These are phyloP conservation scores for Rhamphomyia laevipes DNA, from an alignment of 2,888 invertebrate species.

Conservation along the genomic window DNA sequence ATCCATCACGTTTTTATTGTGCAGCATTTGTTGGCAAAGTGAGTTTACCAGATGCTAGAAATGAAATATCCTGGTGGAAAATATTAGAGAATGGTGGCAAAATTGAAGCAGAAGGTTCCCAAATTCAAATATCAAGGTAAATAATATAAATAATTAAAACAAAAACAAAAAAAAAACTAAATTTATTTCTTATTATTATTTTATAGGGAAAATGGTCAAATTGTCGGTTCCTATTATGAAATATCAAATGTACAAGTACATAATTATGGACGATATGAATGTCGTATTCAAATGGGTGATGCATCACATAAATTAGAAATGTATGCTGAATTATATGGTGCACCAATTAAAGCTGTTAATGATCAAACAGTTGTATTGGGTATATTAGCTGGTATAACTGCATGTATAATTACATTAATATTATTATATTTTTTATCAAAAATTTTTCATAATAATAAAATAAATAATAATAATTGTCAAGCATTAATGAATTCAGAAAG, in stretches of 20 bases:
- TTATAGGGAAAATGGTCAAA: slow-evolving; percentile 56
- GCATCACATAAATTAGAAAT: slow-evolving; percentile 35
- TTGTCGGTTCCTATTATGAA: slow-evolving; percentile 56
- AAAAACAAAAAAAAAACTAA: not conserved
- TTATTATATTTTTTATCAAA: slow-evolving; percentile 4
- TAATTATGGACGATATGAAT: slow-evolving; percentile 61
- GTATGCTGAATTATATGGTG: slow-evolving; percentile 21
- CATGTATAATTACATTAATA: slow-evolving; percentile 5
- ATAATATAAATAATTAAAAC: not conserved
- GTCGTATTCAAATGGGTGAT: slow-evolving; percentile 49
- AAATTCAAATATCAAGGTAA: slow-evolving; percentile 30
- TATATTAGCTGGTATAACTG: slow-evolving; percentile 6
- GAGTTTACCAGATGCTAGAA: slow-evolving; percentile 56
- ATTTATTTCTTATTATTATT: not conserved
- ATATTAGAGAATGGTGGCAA: slow-evolving; percentile 43
- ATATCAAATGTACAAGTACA: slow-evolving; percentile 47
- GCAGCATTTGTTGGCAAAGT: slow-evolving; percentile 64
- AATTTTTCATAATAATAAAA: slow-evolving; percentile 1
- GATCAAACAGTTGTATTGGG: slow-evolving; percentile 5
- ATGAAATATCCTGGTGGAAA: slow-evolving; percentile 59
- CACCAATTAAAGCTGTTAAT: slow-evolving; percentile 11
- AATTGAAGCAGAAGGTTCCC: slow-evolving; percentile 11
- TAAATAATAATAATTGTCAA: slow-evolving; percentile 5
- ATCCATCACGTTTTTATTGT: slow-evolving; percentile 56
- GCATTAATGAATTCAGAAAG: not conserved